Evolutionary conservation across 2,888 invertebrate genomes (phyloP).

Genomic region (Drosophila anomelani): DNA sequence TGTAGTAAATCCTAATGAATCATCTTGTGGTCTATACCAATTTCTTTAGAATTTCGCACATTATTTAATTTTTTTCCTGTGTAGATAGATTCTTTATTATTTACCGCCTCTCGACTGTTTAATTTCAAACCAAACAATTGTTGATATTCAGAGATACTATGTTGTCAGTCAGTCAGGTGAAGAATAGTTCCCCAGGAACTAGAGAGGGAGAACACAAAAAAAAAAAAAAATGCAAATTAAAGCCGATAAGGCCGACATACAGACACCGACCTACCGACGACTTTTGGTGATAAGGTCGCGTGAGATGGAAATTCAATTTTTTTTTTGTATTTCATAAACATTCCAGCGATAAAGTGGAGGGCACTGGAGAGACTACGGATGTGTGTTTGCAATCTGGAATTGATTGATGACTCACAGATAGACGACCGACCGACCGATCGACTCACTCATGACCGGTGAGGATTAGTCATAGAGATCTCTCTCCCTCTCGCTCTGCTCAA

Average conservation of each 20-base stretch:
- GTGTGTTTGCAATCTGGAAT: constrained; percentile 23
- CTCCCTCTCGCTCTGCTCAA: background rate
- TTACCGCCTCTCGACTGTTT: constrained; percentile 16
- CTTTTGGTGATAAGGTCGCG: constrained; percentile 20
- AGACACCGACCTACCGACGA: constrained; percentile 8
- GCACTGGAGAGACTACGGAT: constrained; percentile 5
- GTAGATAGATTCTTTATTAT: constrained; percentile 16
- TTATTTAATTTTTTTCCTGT: background rate
- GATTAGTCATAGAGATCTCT: constrained; percentile 38
- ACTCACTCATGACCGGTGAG: constrained; percentile 28
- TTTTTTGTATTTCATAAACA: constrained; percentile 16
- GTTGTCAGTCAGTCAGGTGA: constrained; percentile 32
- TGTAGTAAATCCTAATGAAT: constrained; percentile 5
- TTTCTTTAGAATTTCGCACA: constrained; percentile 33
- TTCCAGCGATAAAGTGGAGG: constrained; percentile 33
- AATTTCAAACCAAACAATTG: constrained; percentile 28
- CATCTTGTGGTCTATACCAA: constrained; percentile 21
- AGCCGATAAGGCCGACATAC: constrained; percentile 30
- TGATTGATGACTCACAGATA: constrained; percentile 39
- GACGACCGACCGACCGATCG: constrained; percentile 6
- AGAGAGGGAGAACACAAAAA: background rate
- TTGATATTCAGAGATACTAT: constrained; percentile 7
- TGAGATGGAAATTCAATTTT: constrained; percentile 18
- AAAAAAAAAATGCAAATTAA: constrained; percentile 23
- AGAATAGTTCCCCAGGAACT: constrained; percentile 17